Evolutionary conservation across 1,140 invertebrate species (phyloP).

Genomic region (Achroia grisella): DNA sequence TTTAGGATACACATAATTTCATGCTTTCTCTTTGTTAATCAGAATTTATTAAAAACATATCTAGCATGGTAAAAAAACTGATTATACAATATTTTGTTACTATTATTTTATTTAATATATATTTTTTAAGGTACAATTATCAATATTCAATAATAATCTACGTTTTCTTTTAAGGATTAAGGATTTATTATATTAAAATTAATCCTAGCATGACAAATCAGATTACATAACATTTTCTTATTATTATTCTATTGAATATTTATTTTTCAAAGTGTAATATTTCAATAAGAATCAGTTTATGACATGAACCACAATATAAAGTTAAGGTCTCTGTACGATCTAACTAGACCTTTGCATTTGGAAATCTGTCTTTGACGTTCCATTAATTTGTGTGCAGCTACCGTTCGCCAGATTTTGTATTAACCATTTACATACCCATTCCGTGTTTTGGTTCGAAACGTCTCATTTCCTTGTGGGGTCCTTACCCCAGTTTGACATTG

Average conservation of each 20-base stretch:
- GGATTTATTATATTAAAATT: neutral
- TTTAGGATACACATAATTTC: no score
- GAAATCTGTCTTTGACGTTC: constrained; percentile 33
- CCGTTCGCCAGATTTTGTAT: constrained; percentile 9
- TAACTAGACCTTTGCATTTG: constrained; percentile 26
- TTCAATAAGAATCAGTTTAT: neutral
- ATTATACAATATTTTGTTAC: no score
- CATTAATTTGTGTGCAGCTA: constrained; percentile 39
- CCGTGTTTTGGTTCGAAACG: no score
- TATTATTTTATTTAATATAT: no score
- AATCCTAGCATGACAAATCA: neutral
- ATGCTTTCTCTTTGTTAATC: no score
- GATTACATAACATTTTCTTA: neutral
- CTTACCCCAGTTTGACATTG: no score
- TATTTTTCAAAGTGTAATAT: neutral
- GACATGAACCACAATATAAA: neutral
- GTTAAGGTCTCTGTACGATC: constrained; percentile 8
- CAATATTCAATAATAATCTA: neutral
- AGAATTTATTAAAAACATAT: no score
- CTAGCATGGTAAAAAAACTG: no score
- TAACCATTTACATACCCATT: no score
- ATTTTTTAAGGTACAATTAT: no score
- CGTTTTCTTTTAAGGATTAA: no score
- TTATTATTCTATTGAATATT: neutral
- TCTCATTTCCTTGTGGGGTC: no score